Evolutionary conservation across 2,888 invertebrate species (phyloP).

Genomic region (Ryuthela nishihirai): DNA sequence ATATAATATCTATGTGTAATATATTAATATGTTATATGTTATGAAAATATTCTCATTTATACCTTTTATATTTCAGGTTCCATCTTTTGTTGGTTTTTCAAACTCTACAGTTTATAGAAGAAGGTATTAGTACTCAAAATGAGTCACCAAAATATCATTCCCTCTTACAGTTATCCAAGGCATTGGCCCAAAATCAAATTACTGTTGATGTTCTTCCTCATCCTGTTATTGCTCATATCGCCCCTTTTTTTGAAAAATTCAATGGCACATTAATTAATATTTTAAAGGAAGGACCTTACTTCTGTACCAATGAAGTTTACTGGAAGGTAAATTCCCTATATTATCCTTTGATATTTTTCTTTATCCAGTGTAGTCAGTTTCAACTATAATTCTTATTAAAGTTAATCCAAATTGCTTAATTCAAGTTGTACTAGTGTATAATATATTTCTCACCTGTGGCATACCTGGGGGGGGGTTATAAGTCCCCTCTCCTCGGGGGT

Average conservation of each 20-base stretch:
- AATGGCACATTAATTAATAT: too few species aligned
- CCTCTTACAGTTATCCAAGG: background rate
- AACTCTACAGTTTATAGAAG: background rate
- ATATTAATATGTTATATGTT: too few species aligned
- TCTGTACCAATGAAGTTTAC: constrained; percentile 6
- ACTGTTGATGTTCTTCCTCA: background rate
- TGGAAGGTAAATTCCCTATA: constrained; percentile 12
- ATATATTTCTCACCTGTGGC: too few species aligned
- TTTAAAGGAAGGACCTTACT: background rate
- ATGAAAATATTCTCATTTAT: background rate
- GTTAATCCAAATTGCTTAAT: too few species aligned
- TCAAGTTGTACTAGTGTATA: too few species aligned
- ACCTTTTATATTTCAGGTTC: background rate
- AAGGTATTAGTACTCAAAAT: background rate
- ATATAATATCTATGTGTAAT: too few species aligned
- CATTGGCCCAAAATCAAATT: background rate
- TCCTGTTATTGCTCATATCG: background rate
- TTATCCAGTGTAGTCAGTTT: too few species aligned
- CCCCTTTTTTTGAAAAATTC: background rate
- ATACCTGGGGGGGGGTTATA: too few species aligned
- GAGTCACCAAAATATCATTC: background rate
- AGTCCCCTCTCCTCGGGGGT: too few species aligned
- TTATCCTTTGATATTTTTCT: too few species aligned
- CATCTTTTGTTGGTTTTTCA: background rate
- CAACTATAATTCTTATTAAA: too few species aligned